Evolutionary conservation across 2,888 invertebrate species (phyloP).

Genomic region (Dicranocentrus wangi): DNA sequence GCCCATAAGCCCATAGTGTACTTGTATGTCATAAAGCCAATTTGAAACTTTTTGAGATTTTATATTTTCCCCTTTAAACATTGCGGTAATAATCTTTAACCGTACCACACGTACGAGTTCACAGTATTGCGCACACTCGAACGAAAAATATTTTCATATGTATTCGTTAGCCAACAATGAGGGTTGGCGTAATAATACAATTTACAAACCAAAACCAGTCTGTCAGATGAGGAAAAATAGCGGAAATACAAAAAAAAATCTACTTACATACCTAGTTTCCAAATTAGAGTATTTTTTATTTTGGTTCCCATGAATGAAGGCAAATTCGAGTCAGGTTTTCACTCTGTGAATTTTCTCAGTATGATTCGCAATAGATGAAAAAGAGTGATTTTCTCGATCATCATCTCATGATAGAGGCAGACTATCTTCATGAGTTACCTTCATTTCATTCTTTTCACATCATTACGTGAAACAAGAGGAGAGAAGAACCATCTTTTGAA

Average conservation of each 20-base stretch:
- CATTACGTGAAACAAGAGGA: conserved; percentile 17
- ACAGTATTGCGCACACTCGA: too few relatives aligned
- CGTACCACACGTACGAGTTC: too few relatives aligned
- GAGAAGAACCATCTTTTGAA: conserved; percentile 1
- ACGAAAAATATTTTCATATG: too few relatives aligned
- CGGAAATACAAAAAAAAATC: conserved; percentile 9
- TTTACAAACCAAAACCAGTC: too few relatives aligned
- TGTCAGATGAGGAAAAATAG: conserved; percentile 12
- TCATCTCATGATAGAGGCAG: conserved; percentile 7
- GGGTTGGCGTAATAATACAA: too few relatives aligned
- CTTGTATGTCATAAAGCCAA: background rate
- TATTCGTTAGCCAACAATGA: too few relatives aligned
- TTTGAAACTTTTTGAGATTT: background rate
- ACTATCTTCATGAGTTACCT: background rate
- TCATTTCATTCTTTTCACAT: conserved; percentile 30
- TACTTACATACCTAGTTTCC: background rate
- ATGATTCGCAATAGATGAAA: conserved; percentile 19
- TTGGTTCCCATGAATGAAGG: conserved; percentile 46
- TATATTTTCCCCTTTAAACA: too few relatives aligned
- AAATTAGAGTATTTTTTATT: background rate
- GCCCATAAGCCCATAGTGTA: background rate
- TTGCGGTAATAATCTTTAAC: too few relatives aligned
- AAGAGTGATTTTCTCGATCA: conserved; percentile 20
- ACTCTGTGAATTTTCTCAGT: conserved; percentile 47
- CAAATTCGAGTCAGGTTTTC: background rate